These are phyloP conservation scores for Stylophora pistillata DNA, from an alignment of 64 coral and sea anemone species.

Conservation along the genomic window DNA sequence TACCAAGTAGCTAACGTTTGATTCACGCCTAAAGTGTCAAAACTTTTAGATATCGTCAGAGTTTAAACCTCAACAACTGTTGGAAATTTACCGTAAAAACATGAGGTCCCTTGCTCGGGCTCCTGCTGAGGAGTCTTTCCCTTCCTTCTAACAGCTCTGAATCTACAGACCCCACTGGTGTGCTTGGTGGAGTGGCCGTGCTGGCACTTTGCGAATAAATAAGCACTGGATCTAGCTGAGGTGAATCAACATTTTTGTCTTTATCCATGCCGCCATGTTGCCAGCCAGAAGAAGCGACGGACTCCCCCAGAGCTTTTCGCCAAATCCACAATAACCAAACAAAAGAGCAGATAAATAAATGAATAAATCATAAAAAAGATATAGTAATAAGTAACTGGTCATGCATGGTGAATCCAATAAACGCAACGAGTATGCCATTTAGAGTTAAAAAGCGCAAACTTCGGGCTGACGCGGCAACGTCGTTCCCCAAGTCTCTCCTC, in stretches of 20 bases:
- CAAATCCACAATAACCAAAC: not conserved
- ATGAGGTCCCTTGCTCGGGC: slow-evolving; percentile 45
- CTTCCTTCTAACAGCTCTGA: slow-evolving; percentile 33
- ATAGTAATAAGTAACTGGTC: too few species aligned
- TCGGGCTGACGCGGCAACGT: too few species aligned
- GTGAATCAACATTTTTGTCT: not conserved
- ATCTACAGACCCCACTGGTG: not conserved
- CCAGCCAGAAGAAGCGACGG: not conserved
- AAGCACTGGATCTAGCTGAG: slow-evolving; percentile 11
- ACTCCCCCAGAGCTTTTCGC: not conserved
- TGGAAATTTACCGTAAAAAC: slow-evolving; percentile 47
- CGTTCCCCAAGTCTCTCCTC: too few species aligned
- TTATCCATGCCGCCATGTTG: not conserved
- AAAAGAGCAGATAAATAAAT: too few species aligned
- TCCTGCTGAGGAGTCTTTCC: slow-evolving; percentile 49
- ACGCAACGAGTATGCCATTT: too few species aligned
- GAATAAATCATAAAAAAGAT: too few species aligned
- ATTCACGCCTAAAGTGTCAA: not conserved
- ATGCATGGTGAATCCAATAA: too few species aligned
- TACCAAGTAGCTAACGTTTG: too few species aligned
- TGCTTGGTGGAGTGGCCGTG: slow-evolving; percentile 10
- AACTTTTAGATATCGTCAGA: not conserved
- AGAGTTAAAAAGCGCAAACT: too few species aligned
- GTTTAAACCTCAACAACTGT: not conserved
- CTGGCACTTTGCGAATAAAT: slow-evolving; percentile 19